Evolutionary conservation across 2,797 vertebrate genomes (phyloP).

Genomic region (Lithobates sylvaticus): DNA sequence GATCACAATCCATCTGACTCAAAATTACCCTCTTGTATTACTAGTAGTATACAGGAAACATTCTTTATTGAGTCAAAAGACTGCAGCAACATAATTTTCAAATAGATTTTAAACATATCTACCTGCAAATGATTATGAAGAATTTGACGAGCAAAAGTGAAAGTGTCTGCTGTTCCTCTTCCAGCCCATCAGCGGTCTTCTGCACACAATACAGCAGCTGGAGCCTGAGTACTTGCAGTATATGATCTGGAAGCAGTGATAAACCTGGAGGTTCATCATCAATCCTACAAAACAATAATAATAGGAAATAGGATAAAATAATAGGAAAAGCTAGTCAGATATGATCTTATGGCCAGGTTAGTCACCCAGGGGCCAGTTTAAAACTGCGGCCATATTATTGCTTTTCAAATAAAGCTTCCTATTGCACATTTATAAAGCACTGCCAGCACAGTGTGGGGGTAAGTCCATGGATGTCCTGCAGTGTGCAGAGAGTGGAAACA

Average conservation of each 20-base stretch:
- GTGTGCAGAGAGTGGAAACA: too few species aligned
- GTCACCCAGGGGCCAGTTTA: too few species aligned
- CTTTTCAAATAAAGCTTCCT: too few species aligned
- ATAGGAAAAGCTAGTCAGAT: not conserved
- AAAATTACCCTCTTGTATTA: not conserved
- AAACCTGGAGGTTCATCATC: constrained; percentile 93
- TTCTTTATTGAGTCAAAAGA: too few species aligned
- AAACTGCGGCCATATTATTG: not conserved
- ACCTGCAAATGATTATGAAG: constrained; percentile 97
- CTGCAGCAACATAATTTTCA: not conserved
- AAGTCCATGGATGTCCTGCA: too few species aligned
- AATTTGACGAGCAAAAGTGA: constrained; percentile 93
- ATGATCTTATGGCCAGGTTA: too few species aligned
- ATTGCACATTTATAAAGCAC: too few species aligned
- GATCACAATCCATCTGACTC: not conserved
- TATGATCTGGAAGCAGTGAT: constrained; percentile 95
- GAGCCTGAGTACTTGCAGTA: constrained; percentile 92
- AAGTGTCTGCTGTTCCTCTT: constrained; percentile 91
- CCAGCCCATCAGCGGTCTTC: constrained; percentile 92
- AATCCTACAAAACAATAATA: constrained; percentile 75
- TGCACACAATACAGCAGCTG: constrained; percentile 95
- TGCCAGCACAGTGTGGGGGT: too few species aligned
- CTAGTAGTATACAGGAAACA: not conserved
- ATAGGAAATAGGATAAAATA: not conserved
- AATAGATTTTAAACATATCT: constrained; percentile 9